phyloP scores from a whole-genome alignment of 1,140 invertebrate species.

The Leguminivora glycinivorella region DNA sequence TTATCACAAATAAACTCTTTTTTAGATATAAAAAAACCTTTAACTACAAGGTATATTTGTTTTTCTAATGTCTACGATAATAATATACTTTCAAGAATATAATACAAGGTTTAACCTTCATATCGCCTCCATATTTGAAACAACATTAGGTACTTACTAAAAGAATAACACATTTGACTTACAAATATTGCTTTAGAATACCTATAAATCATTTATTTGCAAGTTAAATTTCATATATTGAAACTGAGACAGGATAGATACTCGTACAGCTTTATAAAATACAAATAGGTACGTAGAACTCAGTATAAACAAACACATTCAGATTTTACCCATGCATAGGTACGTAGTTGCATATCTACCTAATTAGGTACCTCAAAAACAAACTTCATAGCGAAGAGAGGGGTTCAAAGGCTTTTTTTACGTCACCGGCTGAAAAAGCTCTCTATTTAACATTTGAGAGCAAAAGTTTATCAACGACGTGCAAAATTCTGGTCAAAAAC shows the following conservation, averaged over 20 bases:
- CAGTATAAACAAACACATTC: too few species aligned
- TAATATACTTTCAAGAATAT: neutral
- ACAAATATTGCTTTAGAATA: too few species aligned
- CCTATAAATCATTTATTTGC: too few species aligned
- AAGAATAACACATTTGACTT: too few species aligned
- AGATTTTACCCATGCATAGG: neutral
- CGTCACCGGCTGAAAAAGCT: neutral
- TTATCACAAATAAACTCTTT: neutral
- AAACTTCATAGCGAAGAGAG: neutral
- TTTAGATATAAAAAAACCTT: neutral
- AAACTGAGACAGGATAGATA: too few species aligned
- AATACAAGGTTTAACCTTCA: neutral
- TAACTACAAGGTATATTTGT: neutral
- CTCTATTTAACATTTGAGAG: neutral
- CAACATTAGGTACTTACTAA: too few species aligned
- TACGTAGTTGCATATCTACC: neutral
- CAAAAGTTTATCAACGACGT: neutral
- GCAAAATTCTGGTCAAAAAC: neutral
- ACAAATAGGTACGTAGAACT: too few species aligned
- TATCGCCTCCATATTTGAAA: too few species aligned
- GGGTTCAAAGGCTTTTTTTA: neutral
- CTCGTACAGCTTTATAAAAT: too few species aligned
- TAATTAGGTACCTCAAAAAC: neutral
- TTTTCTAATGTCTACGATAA: neutral
- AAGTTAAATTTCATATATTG: too few species aligned